Base-by-base conservation (phyloP, 2,888 invertebrate genomes). In the Serripes groenlandicus region DNA sequence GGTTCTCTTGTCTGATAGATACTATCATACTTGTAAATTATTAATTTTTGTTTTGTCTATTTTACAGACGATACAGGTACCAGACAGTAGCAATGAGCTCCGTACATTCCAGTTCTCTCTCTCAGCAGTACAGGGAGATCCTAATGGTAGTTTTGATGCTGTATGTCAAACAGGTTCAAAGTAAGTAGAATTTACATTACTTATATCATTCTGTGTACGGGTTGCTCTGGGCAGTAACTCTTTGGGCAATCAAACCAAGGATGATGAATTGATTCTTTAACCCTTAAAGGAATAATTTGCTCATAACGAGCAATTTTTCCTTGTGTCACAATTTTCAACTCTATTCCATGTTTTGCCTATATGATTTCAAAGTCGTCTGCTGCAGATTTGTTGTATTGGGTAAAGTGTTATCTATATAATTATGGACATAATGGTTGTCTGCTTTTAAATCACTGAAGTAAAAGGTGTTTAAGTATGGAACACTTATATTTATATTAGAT, bases 141-240 rank as follows among this genome's bases (percentile, higher is more conserved):
- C 96, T 81, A 97, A 97, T 95, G 98, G 98, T 94, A 97, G 98
- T 95, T 97, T 98, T 95, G 98, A 98, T 95, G 98, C 98, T 95
- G 96, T 98, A 93, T 96, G 96, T 92, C 97, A 97, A 94, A 86
- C 86, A 11, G 81, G 83, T 37, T 76, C 87, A 54, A 90, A 78
- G 92, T 93, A 70, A 81, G 87, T 81, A 9, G 28, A n/a, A n/a
- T n/a, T n/a, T n/a, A n/a, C n/a, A n/a, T n/a, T n/a, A n/a, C n/a
- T n/a, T n/a, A n/a, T n/a, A n/a, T n/a, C n/a, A n/a, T n/a, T n/a
- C n/a, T n/a, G n/a, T n/a, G n/a, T n/a, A n/a, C n/a, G n/a, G n/a
- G n/a, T n/a, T n/a, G n/a, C n/a, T n/a, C n/a, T n/a, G n/a, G n/a
- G n/a, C n/a, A n/a, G n/a, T n/a, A n/a, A n/a, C n/a, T n/a, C n/a